phyloP scores from a whole-genome alignment of 2,888 invertebrate genomes.

The Strigamia maritima region DNA sequence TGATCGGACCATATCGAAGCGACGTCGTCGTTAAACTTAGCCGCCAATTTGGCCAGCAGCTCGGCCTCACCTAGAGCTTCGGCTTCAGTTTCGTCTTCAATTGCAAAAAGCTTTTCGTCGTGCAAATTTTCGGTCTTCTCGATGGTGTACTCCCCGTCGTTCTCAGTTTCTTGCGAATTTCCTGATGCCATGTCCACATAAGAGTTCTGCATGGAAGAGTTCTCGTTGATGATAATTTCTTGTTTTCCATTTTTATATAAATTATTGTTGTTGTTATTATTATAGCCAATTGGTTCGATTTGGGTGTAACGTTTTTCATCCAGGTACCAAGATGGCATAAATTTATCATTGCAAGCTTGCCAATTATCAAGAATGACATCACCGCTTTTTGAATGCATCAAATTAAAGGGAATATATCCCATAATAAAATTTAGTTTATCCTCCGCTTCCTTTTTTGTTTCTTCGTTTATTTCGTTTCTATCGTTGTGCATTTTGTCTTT shows the following conservation, averaged over 20 bases:
- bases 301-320: background rate
- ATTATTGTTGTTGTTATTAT: conserved; percentile 18
- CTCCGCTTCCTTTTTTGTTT: conserved; percentile 46
- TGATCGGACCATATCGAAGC: conserved; percentile 41
- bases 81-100: conserved; percentile 7
- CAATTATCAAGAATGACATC: conserved; percentile 17
- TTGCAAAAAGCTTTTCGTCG: background rate
- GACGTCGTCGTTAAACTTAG: conserved; percentile 39
- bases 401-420: conserved; percentile 21
- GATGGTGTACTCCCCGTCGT: background rate
- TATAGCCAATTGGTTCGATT: conserved; percentile 13
- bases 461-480: conserved; percentile 40
- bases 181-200: background rate
- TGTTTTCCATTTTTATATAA: conserved; percentile 7
- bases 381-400: conserved; percentile 30
- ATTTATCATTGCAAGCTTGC: background rate
- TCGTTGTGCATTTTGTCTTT: conserved; percentile 26
- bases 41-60: conserved; percentile 36
- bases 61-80: conserved; percentile 27
- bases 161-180: background rate
- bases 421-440: conserved; percentile 21
- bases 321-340: background rate
- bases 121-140: background rate
- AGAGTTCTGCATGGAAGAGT: conserved; percentile 1
- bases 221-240: background rate